Evolutionary conservation across 2,888 invertebrate species (phyloP), one percentile per base, ranked within the genome.

Genomic region (Parasteatoda lunata): DNA sequence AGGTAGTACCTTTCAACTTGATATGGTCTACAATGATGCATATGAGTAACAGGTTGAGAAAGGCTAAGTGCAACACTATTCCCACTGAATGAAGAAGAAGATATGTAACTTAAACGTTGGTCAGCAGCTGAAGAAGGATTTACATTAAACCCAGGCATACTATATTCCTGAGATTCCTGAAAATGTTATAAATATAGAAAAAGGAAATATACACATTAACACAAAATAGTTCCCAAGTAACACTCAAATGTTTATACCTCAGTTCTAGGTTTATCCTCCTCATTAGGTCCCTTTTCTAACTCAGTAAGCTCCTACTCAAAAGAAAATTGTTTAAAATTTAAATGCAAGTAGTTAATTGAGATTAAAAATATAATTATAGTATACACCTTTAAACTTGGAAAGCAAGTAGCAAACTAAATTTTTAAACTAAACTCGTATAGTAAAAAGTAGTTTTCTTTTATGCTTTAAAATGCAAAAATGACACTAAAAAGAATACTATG

Each of bases 81-180:
- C 47, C 81, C 71, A n/a, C 86, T 70, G 69, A 87, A 81, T 49
- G 86, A 72, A 30, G 86, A 87, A 30, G 86, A 47, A 30, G 86
- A 87, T 49, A 87, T 87, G 52, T 87, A 81, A 65, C 59, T 82
- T 49, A 77, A 48, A 30, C 51, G 52, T 51, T 77, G 86, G 7
- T 87, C 81, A 45, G 77, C 52, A 45, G 64, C 13, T 6, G 86
- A 59, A 45, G 86, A 13, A 48, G 80, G 30, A 52, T 66, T 64
- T 48, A 65, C 69, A 54, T 52, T 80, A n/a, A 52, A 72, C 0
- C 59, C 8, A n/a, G 45, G 30, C 65, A 65, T 52, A 68, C 70
- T n/a, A 65, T 66, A 73, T 54, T 76, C 77, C 30, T 75, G 64
- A 30, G 76, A 76, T 5, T 66, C 71, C 65, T 80, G 47, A 30